Evolutionary conservation across 2,888 invertebrate species (phyloP).

Genomic region (Keiferia lycopersicella): DNA sequence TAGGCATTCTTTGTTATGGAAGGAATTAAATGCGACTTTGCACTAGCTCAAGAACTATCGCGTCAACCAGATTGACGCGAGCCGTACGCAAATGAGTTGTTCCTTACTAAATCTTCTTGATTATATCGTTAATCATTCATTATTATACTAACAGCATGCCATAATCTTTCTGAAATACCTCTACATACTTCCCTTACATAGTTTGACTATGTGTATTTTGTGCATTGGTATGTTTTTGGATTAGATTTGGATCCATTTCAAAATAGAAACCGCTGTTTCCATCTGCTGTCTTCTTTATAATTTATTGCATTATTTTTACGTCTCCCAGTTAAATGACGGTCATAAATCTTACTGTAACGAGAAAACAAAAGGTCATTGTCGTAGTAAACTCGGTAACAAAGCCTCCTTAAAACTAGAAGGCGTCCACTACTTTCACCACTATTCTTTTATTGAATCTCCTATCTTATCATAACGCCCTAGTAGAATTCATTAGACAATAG

Average conservation of each 20-base stretch:
- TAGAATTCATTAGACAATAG: slow-evolving; percentile 18
- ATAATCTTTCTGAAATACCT: too few species aligned
- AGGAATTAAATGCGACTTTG: background rate
- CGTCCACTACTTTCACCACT: slow-evolving; percentile 12
- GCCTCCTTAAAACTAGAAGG: slow-evolving; percentile 24
- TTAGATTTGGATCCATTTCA: background rate
- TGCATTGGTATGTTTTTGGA: too few species aligned
- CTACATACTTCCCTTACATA: background rate
- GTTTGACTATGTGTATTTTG: too few species aligned
- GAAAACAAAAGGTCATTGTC: slow-evolving; percentile 18
- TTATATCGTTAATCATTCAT: too few species aligned
- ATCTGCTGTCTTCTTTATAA: background rate
- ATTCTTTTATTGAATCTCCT: slow-evolving; percentile 22
- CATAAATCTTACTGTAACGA: slow-evolving; percentile 18
- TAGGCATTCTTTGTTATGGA: background rate
- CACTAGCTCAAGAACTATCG: too few species aligned
- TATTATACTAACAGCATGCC: too few species aligned
- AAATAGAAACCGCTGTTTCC: background rate
- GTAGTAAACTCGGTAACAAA: slow-evolving; percentile 18
- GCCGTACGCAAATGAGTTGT: too few species aligned
- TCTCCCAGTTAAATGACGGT: slow-evolving; percentile 1
- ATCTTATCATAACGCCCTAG: slow-evolving; percentile 17
- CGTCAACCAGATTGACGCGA: too few species aligned
- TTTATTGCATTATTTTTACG: slow-evolving; percentile 13
- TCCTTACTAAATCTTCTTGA: too few species aligned